Conservation (phyloP, 2,888 invertebrate species). For the Capitulum mitella region DNA sequence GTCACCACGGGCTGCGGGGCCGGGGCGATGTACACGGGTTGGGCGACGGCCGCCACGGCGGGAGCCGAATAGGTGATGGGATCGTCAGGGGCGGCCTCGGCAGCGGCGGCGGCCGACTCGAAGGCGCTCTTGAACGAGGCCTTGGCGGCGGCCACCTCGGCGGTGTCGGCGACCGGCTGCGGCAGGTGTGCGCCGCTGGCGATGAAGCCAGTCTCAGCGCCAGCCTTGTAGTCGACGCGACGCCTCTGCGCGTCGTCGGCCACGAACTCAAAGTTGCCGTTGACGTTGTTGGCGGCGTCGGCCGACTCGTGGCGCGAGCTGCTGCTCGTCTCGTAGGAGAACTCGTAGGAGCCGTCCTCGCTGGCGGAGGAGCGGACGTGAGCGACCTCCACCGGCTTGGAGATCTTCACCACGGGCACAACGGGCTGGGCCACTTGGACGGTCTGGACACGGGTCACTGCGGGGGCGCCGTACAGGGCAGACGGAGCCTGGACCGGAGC, state of each 20-base stretch:
- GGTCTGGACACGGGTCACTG: too few relatives aligned
- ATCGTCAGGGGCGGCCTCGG: conserved; percentile 12
- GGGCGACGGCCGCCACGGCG: neutral
- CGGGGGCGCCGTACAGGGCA: neutral
- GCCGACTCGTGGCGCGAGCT: conserved; percentile 35
- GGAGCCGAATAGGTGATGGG: neutral
- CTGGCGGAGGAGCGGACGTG: too few relatives aligned
- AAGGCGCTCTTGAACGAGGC: conserved; percentile 33
- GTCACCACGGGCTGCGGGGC: neutral
- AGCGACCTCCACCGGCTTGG: too few relatives aligned
- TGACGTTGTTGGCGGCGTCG: conserved; percentile 34
- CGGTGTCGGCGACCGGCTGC: neutral
- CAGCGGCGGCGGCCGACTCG: conserved; percentile 19
- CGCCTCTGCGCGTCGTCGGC: conserved; percentile 37
- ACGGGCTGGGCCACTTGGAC: too few relatives aligned
- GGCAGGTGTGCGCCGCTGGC: conserved; percentile 30
- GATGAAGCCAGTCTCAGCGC: conserved; percentile 35
- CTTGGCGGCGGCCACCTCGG: conserved; percentile 1
- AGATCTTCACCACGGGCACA: too few relatives aligned
- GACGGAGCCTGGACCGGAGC: neutral
- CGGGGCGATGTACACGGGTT: neutral
- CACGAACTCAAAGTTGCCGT: conserved; percentile 36
- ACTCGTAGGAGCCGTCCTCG: too few relatives aligned
- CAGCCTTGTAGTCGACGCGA: conserved; percentile 35
- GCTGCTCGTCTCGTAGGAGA: conserved; percentile 34